A percentile compares a stretch with the other conserved stretches of the same genome.
Conservation (phyloP, 1,140 invertebrate species). For the Cyclina sinensis region DNA sequence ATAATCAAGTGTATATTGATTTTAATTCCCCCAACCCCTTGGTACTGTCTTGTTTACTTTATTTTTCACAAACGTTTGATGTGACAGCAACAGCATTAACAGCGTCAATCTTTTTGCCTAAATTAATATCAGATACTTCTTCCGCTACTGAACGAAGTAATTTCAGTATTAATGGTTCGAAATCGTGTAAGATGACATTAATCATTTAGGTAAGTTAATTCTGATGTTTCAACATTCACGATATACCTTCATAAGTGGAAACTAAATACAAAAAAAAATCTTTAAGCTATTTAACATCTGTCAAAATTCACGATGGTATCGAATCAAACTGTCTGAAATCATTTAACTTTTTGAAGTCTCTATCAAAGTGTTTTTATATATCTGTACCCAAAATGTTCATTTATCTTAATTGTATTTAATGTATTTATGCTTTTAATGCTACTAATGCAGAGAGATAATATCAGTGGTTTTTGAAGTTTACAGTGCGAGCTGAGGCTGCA, state of each 20-base stretch:
- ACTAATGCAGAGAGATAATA: constrained; percentile 4
- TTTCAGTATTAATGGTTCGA: constrained; percentile 36
- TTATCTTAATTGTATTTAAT: constrained; percentile 9
- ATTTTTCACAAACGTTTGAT: constrained; percentile 51
- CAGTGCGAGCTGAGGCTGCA: neutral
- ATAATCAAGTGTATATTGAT: constrained; percentile 20
- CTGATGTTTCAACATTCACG: constrained; percentile 58
- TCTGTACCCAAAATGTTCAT: neutral
- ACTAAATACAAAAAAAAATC: constrained; percentile 49
- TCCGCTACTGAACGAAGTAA: constrained; percentile 7
- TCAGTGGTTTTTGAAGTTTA: neutral
- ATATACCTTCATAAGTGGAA: constrained; percentile 51
- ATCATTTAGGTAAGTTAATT: constrained; percentile 64
- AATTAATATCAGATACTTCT: constrained; percentile 5
- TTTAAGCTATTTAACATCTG: constrained; percentile 49
- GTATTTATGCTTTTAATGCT: constrained; percentile 13
- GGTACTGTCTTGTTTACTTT: constrained; percentile 12
- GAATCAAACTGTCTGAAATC: neutral
- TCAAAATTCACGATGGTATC: constrained; percentile 52
- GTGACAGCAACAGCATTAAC: constrained; percentile 53
- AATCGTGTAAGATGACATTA: constrained; percentile 56
- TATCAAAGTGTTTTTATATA: neutral
- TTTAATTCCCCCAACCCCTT: neutral
- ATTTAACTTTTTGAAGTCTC: constrained; percentile 31
- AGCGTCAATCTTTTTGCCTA: neutral